Evolutionary conservation across 2,888 invertebrate species (phyloP), one percentile per base, ranked within the genome.

Genomic region (Drosophila borealis): DNA sequence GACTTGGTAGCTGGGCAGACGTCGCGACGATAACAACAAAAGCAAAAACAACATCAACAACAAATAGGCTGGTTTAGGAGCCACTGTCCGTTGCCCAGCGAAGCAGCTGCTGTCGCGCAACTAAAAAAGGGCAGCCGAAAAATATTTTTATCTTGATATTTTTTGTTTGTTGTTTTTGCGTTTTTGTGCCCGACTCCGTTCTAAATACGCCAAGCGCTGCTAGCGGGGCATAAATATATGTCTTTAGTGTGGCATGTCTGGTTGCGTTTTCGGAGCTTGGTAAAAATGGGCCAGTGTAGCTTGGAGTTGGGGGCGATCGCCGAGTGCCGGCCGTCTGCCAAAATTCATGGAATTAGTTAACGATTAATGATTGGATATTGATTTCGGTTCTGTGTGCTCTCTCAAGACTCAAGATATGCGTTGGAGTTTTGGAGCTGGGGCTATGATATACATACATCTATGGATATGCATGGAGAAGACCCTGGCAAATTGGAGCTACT

Each of bases 321-420:
- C 59, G 60, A 73, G 59, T 63, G 67, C 55, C 63, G 60, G 45
- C 63, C 56, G 75, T 74, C 71, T 68, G 74, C 73, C 87, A 75
- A 82, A 85, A 87, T 87, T 87, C 88, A 86, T 71, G 83, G 86
- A 87, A 87, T 87, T 87, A 80, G 88, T 86, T 88, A 88, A 87
- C 88, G 88, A 87, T 86, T 88, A 86, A 86, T 88, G 85, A 87
- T 86, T 88, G 83, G 81, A 88, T 86, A 85, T 86, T 85, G 88
- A 85, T 81, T 86, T 85, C 70, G 80, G 14, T 53, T 62, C 29
- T 65, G 54, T 51, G 25, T 42, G 60, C 45, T 39, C 55, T 37
- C 48, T 19, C 48, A 34, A 50, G 44, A 50, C 25, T 53, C 48
- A 29, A 59, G 48, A 44, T 45, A 50, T 49, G 42, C 25, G 25